Evolutionary conservation across 2,113 vertebrate species (phyloP).

Genomic region (Cyprinus carpio): DNA sequence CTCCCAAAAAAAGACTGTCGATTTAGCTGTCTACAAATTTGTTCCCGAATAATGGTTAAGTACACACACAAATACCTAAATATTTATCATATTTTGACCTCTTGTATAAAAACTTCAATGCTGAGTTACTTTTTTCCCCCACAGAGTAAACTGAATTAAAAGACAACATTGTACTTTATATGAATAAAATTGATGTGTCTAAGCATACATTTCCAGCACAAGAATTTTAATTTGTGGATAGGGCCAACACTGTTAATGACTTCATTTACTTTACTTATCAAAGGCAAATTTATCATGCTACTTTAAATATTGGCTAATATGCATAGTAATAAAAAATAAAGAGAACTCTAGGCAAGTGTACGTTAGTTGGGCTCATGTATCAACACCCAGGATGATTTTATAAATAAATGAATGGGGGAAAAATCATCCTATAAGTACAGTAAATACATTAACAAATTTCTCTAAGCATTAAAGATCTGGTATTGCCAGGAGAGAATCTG

Average conservation of each 20-base stretch:
- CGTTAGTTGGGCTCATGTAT: not conserved
- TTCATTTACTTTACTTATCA: not conserved
- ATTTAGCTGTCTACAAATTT: not conserved
- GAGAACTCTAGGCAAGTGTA: not conserved
- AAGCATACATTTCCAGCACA: not conserved
- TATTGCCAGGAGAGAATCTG: slow-evolving; percentile 8
- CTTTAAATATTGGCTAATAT: not conserved
- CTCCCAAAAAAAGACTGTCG: not conserved
- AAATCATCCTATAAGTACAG: not conserved
- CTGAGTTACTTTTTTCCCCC: not conserved
- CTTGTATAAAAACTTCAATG: not conserved
- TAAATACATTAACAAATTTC: slow-evolving; percentile 4
- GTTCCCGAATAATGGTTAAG: not conserved
- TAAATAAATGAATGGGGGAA: no score
- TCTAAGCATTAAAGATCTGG: slow-evolving; percentile 4
- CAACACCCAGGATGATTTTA: not conserved
- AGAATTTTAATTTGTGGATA: not conserved
- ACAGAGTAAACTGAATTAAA: not conserved
- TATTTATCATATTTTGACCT: not conserved
- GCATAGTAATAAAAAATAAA: not conserved
- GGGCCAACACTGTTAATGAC: not conserved
- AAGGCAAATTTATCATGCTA: not conserved
- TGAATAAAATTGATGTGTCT: not conserved
- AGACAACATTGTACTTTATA: not conserved
- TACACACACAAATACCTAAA: not conserved